Percentiles rank a stretch among this genome's conserved stretches.
These are phyloP conservation scores for Idris sp. DNA, from an alignment of 1,140 invertebrate species.

Conservation along the genomic window DNA sequence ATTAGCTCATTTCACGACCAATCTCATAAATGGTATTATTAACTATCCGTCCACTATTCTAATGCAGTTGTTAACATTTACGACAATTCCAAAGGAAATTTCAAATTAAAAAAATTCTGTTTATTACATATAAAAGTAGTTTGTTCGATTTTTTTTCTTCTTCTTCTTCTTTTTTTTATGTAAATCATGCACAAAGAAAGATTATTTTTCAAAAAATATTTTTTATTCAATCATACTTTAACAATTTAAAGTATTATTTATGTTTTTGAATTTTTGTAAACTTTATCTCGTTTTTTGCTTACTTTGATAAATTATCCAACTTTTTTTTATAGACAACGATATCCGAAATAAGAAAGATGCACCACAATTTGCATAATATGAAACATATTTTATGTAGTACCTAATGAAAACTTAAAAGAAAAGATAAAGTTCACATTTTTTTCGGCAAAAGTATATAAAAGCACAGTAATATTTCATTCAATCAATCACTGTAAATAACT, in stretches of 20 bases:
- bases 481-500: slow-evolving; percentile 14
- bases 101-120: no score
- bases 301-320: slow-evolving; percentile 16
- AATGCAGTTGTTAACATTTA: background rate
- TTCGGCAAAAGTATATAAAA: no score
- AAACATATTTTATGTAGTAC: background rate
- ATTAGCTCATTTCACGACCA: slow-evolving; percentile 19
- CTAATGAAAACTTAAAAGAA: background rate
- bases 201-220: no score
- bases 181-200: no score
- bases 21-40: slow-evolving; percentile 2
- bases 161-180: no score
- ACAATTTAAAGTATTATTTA: no score
- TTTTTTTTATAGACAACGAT: slow-evolving; percentile 18
- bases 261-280: slow-evolving; percentile 6
- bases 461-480: no score
- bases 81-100: no score
- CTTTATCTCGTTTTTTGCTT: slow-evolving; percentile 18
- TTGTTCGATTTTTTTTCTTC: no score
- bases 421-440: background rate
- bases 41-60: background rate
- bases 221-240: slow-evolving; percentile 10
- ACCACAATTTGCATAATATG: slow-evolving; percentile 5
- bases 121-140: no score
- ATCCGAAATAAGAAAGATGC: slow-evolving; percentile 3